Conservation (phyloP, 2,797 vertebrate genomes). For the Strix occidentalis region DNA sequence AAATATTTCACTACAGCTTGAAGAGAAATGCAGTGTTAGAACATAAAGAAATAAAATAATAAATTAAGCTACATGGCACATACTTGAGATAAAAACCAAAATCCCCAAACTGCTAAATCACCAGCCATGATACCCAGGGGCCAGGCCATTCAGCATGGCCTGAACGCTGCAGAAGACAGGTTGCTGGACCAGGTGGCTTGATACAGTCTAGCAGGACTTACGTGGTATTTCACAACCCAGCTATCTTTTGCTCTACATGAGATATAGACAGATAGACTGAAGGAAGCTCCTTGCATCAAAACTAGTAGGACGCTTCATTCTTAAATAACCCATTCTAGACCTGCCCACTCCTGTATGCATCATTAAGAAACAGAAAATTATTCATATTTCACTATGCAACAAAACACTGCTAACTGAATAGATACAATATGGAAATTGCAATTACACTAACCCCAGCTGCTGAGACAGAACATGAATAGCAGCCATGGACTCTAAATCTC, state of each 20-base stretch:
- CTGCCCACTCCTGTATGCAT: background rate
- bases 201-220: background rate
- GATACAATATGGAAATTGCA: background rate
- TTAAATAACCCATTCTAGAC: background rate
- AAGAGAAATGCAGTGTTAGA: background rate
- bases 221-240: fast-evolving
- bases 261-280: fast-evolving
- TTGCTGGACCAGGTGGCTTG: background rate
- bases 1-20: background rate
- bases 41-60: background rate
- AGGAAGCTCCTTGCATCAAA: background rate
- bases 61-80: fast-evolving
- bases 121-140: background rate
- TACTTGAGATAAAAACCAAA: background rate
- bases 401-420: background rate
- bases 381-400: background rate
- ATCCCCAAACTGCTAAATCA: fast-evolving
- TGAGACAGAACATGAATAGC: background rate
- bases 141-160: background rate
- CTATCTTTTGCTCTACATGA: fast-evolving
- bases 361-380: background rate
- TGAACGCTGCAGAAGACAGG: background rate
- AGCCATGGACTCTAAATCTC: background rate
- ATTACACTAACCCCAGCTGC: background rate
- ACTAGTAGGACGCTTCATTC: background rate